Percentiles rank a stretch among this genome's conserved stretches.
These are phyloP conservation scores for Automeris io DNA, from an alignment of 2,888 invertebrate genomes.

Conservation along the genomic window DNA sequence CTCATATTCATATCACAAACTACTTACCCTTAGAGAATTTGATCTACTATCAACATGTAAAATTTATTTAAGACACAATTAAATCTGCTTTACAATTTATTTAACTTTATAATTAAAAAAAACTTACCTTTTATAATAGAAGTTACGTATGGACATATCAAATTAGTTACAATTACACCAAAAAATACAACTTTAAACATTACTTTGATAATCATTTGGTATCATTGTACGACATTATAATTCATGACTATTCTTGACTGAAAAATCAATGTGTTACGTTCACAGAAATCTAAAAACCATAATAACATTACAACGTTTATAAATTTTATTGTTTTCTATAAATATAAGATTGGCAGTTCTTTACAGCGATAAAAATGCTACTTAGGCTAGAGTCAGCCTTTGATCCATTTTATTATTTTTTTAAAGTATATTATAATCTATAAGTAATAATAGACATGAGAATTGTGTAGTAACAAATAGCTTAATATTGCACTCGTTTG, in stretches of 20 bases:
- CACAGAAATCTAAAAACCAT: neutral
- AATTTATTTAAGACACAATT: no score
- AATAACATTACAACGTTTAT: neutral
- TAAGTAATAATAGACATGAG: conserved; percentile 18
- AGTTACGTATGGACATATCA: conserved; percentile 10
- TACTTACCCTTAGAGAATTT: no score
- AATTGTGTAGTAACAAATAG: conserved; percentile 26
- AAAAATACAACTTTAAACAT: conserved; percentile 5
- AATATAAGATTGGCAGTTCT: neutral
- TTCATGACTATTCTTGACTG: neutral
- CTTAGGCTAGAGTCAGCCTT: neutral
- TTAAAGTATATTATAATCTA: neutral
- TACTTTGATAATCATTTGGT: neutral
- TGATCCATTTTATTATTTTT: neutral
- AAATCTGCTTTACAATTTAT: conserved; percentile 1
- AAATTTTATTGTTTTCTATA: neutral
- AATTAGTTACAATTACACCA: conserved; percentile 8
- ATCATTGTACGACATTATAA: neutral
- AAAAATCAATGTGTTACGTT: neutral
- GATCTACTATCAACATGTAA: no score
- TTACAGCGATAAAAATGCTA: neutral
- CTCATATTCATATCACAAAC: neutral
- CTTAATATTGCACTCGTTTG: conserved; percentile 23
- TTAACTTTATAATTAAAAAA: conserved; percentile 1
- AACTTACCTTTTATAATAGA: conserved; percentile 11